A percentile compares a stretch with the other conserved stretches of the same genome.
These are phyloP conservation scores for Leptura quadrifasciata DNA, from an alignment of 2,888 invertebrate genomes.

Conservation along the genomic window DNA sequence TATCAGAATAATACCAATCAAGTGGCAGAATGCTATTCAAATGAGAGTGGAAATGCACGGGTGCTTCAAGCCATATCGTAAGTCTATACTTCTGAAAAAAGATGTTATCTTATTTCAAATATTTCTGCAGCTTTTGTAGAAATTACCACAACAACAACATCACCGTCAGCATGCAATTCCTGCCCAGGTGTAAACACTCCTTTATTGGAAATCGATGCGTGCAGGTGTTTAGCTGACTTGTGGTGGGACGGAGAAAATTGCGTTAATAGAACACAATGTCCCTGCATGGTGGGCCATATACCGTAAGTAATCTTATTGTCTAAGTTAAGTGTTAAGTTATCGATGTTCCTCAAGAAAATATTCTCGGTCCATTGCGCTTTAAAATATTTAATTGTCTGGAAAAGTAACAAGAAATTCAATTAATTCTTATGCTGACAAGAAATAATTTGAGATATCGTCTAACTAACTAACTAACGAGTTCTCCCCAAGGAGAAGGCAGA, in stretches of 20 bases:
- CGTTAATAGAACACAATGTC: slow-evolving; percentile 83
- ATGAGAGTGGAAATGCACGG: slow-evolving; percentile 86
- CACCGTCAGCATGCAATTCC: slow-evolving; percentile 70
- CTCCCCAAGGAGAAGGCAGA: too few species aligned
- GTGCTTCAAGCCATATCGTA: slow-evolving; percentile 85
- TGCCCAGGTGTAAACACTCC: slow-evolving; percentile 76
- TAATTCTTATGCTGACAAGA: too few species aligned
- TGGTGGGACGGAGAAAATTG: slow-evolving; percentile 87
- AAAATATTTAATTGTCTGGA: too few species aligned
- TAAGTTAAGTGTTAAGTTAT: too few species aligned
- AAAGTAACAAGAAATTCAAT: too few species aligned
- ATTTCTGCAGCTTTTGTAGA: slow-evolving; percentile 44
- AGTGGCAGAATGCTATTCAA: slow-evolving; percentile 85
- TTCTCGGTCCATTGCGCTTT: too few species aligned
- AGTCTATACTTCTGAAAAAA: slow-evolving; percentile 65
- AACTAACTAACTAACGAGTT: too few species aligned
- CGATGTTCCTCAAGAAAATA: too few species aligned
- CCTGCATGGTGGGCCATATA: slow-evolving; percentile 84
- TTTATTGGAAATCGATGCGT: slow-evolving; percentile 71
- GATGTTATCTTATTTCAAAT: not conserved
- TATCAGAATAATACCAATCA: slow-evolving; percentile 82
- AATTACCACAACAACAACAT: slow-evolving; percentile 44
- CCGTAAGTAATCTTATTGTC: slow-evolving; percentile 74
- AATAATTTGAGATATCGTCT: too few species aligned
- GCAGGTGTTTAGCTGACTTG: slow-evolving; percentile 74